Evolutionary conservation across 2,888 invertebrate species (phyloP).

Genomic region (Platycnemis pennipes): DNA sequence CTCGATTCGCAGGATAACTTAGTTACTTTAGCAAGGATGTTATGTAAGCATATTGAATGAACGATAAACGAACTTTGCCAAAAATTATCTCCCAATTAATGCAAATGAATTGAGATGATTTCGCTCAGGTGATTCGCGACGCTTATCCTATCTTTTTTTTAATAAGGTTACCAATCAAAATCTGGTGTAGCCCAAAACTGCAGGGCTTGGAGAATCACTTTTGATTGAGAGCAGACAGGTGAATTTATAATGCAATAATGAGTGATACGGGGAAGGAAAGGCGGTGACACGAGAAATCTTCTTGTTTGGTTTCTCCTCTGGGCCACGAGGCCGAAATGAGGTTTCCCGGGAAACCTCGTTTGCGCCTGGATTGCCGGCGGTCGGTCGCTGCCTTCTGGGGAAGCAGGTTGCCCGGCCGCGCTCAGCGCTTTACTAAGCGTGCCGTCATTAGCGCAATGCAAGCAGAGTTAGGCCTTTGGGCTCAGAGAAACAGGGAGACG

Average conservation of each 20-base stretch:
- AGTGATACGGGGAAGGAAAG: neutral
- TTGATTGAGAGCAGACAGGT: neutral
- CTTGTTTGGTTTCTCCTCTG: conserved; percentile 22
- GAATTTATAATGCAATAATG: neutral
- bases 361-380: neutral
- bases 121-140: too few relatives aligned
- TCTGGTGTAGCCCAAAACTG: neutral
- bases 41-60: too few relatives aligned
- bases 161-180: too few relatives aligned
- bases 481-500: neutral
- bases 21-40: too few relatives aligned
- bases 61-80: too few relatives aligned
- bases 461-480: neutral
- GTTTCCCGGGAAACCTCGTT: conserved; percentile 54
- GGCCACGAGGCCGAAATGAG: conserved; percentile 13
- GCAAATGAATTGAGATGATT: too few relatives aligned
- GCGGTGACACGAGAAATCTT: neutral
- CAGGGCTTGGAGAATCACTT: neutral
- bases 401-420: conserved; percentile 22
- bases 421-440: conserved; percentile 8
- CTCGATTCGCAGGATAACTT: too few relatives aligned
- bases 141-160: too few relatives aligned
- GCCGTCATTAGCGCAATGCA: conserved; percentile 34
- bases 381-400: neutral
- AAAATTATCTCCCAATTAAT: too few relatives aligned